Evolutionary conservation across 2,113 vertebrate species (phyloP), one percentile per base, ranked within the genome.

Genomic region (Malurus cyaneus): DNA sequence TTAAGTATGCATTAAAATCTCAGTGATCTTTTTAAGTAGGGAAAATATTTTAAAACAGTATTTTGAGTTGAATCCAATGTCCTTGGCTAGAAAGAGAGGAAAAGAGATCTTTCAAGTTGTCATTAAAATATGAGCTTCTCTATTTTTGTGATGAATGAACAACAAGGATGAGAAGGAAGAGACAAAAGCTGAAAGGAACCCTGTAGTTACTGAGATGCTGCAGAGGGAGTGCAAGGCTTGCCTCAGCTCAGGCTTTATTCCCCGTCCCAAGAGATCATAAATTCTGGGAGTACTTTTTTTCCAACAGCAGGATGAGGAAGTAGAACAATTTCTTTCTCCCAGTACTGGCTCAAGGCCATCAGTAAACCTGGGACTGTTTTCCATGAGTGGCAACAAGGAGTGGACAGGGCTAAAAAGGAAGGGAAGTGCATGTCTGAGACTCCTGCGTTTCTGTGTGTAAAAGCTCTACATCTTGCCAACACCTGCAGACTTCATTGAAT

Each of bases 141-240:
- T 95, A 16, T 18, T 94, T 88, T 70, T 82, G 46, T 67, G 93
- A 94, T 79, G 41, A 96, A 96, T 88, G 81, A 88, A 53, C 14
- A 88, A 23, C 31, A 74, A 89, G 31, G 17, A 29, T 2, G 16
- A 49, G 59, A 86, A 89, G 34, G 28, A 91, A 88, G 36, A 88
- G 23, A 24, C 34, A 29, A 80, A 79, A 89, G 56, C 46, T 77
- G 61, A 69, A 91, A 69, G 62, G 66, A 82, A 15, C 14, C 50
- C 49, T 78, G 46, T 39, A 25, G 29, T 77, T 84, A 59, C 50
- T 56, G 74, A 88, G 34, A 56, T 67, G 25, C 31, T 86, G 41
- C 36, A 86, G 53, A 64, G 54, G 31, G 0, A 9, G 29, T 52
- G 26, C 21, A 57, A 53, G 39, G 19, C 14, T 87, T 92, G 24